Evolutionary conservation across 1,140 invertebrate genomes (phyloP).

Genomic region (Drosophila melanica): DNA sequence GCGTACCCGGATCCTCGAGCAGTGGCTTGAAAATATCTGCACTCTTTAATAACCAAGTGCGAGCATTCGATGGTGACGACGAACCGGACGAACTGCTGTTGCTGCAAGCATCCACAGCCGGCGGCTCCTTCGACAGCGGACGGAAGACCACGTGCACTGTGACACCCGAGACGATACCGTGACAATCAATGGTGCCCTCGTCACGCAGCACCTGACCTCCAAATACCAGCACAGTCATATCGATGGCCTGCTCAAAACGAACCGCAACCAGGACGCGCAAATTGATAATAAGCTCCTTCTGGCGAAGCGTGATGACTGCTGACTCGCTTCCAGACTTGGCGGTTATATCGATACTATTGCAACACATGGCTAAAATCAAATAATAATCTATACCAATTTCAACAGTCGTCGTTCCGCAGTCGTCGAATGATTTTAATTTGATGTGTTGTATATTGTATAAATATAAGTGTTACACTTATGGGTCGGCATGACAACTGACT

Average conservation of each 20-base stretch:
- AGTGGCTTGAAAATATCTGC: slow-evolving; percentile 11
- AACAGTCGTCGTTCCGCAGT: background rate
- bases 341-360: slow-evolving; percentile 46
- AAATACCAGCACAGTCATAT: slow-evolving; percentile 50
- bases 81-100: background rate
- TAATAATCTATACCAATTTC: background rate
- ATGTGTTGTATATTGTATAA: slow-evolving; percentile 22
- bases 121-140: background rate
- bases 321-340: slow-evolving; percentile 46
- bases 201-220: slow-evolving; percentile 55
- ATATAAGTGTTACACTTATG: slow-evolving; percentile 3
- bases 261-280: slow-evolving; percentile 59
- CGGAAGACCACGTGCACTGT: slow-evolving; percentile 60
- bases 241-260: slow-evolving; percentile 54
- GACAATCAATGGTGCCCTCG: slow-evolving; percentile 54
- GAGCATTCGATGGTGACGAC: background rate
- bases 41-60: background rate
- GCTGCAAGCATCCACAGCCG: background rate
- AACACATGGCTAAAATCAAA: slow-evolving; percentile 23
- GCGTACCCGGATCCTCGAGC: slow-evolving; percentile 16
- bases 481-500: slow-evolving; percentile 1
- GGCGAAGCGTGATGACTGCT: slow-evolving; percentile 52
- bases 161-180: slow-evolving; percentile 64
- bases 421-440: background rate
- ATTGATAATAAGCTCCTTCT: slow-evolving; percentile 56